A percentile compares a stretch with the other conserved stretches of the same genome.
These are phyloP conservation scores for Unio pictorum DNA, from an alignment of 2,888 invertebrate genomes.

Conservation along the genomic window DNA sequence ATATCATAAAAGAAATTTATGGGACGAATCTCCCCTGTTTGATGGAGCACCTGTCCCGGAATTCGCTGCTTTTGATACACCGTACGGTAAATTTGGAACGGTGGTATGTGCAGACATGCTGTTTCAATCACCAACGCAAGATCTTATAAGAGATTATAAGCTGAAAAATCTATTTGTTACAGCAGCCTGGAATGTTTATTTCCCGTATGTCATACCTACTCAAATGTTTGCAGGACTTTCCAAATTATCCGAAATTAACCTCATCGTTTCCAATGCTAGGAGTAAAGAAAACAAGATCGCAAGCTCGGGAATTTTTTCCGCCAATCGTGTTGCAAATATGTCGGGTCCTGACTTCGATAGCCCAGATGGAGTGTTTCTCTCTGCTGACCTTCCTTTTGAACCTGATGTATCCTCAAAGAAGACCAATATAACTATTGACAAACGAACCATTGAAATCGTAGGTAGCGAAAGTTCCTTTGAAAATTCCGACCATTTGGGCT, in stretches of 20 bases:
- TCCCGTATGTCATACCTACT: slow-evolving; percentile 75
- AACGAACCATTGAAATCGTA: slow-evolving; percentile 14
- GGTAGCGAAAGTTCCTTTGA: slow-evolving; percentile 2
- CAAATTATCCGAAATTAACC: slow-evolving; percentile 72
- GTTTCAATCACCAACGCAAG: slow-evolving; percentile 80
- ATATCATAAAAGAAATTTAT: slow-evolving; percentile 75
- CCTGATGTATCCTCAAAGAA: too few relatives aligned
- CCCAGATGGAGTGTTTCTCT: slow-evolving; percentile 30
- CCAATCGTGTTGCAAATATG: slow-evolving; percentile 30
- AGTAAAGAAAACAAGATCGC: slow-evolving; percentile 71
- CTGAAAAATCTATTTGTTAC: slow-evolving; percentile 80
- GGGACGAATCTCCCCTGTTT: slow-evolving; percentile 71
- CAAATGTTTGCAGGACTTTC: slow-evolving; percentile 81
- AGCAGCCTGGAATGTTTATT: slow-evolving; percentile 85
- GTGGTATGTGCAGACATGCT: slow-evolving; percentile 88
- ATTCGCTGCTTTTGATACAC: slow-evolving; percentile 49
- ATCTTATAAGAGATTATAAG: slow-evolving; percentile 74
- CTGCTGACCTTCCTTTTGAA: slow-evolving; percentile 30
- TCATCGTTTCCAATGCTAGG: slow-evolving; percentile 82
- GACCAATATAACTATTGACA: too few relatives aligned
- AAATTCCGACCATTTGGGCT: background rate
- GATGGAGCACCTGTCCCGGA: slow-evolving; percentile 65
- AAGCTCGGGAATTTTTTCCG: slow-evolving; percentile 82
- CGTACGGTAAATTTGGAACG: slow-evolving; percentile 75
- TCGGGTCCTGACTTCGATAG: slow-evolving; percentile 26